These are phyloP conservation scores for Acrocyrtus sp. DNA, from an alignment of 2,888 invertebrate genomes.

Conservation along the genomic window DNA sequence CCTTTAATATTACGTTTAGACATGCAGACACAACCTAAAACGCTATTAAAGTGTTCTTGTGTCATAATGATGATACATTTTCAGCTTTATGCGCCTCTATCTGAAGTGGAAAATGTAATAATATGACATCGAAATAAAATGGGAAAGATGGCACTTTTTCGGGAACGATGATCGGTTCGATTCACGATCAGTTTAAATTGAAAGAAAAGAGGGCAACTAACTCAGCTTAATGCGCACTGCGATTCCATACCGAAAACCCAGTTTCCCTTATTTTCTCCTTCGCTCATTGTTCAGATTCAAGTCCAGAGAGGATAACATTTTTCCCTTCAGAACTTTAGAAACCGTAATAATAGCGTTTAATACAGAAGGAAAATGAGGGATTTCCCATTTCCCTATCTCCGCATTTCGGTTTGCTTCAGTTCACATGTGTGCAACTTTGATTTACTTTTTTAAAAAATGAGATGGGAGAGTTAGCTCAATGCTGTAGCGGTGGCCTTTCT, in stretches of 20 bases:
- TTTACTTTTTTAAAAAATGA: no score
- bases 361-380: background rate
- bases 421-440: slow-evolving; percentile 5
- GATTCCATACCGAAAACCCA: no score
- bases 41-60: background rate
- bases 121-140: background rate
- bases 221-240: no score
- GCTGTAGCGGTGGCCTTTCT: no score
- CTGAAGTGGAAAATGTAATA: background rate
- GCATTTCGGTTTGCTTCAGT: background rate
- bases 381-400: background rate
- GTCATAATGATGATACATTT: background rate
- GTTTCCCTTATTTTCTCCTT: no score
- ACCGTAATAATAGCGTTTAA: background rate
- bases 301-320: background rate
- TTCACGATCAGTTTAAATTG: background rate
- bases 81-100: background rate
- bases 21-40: background rate
- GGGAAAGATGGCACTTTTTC: background rate
- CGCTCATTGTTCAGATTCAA: no score
- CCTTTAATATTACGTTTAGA: background rate
- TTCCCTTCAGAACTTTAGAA: background rate
- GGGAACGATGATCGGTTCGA: background rate
- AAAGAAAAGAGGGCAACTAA: background rate
- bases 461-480: no score